Evolutionary conservation across 2,113 vertebrate genomes (phyloP), one percentile per base, ranked within the genome.

Genomic region (Oriolus oriolus): DNA sequence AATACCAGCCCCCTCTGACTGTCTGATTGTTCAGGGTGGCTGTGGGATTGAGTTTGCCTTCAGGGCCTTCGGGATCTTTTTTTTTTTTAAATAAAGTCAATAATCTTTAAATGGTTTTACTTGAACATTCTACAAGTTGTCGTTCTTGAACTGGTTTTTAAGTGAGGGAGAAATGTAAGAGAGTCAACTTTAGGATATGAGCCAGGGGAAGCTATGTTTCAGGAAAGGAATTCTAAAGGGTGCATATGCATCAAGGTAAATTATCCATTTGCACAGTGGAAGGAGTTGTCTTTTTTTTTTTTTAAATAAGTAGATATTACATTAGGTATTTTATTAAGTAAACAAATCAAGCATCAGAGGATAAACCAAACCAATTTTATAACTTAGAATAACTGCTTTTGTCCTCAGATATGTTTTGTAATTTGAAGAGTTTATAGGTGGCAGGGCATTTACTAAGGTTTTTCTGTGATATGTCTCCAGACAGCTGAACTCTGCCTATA

Each of bases 1-100:
- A 96, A 95, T 96, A 93, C 61, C 90, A 80, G 10, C 30, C 30
- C 47, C 11, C 41, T 90, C 71, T 84, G 17, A 6, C n/a, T 91
- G 17, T 33, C 26, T 89, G 60, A 10, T 81, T 84, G 49, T 44
- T 56, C 39, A 7, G 31, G n/a, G 50, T 93, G 45, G 45, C 64
- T 1, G 2, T 70, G 73, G 60, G 35, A 59, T 75, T 39, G 26
- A 63, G 27, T 45, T 65, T 4, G 2, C 30, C n/a, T 61, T 84
- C 33, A 50, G 6, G n/a, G n/a, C n/a, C n/a, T n/a, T n/a, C n/a
- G n/a, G n/a, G n/a, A n/a, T n/a, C n/a, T 41, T 45, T 33, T 39
- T 59, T 31, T 57, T 33, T 22, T 28, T 63, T 42, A 19, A 45
- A 45, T 61, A 4, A 52, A 83, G 74, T 75, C 33, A 41, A 0